These are phyloP conservation scores for Sarcophaga caerulescens DNA, from an alignment of 2,888 invertebrate genomes.

Conservation along the genomic window DNA sequence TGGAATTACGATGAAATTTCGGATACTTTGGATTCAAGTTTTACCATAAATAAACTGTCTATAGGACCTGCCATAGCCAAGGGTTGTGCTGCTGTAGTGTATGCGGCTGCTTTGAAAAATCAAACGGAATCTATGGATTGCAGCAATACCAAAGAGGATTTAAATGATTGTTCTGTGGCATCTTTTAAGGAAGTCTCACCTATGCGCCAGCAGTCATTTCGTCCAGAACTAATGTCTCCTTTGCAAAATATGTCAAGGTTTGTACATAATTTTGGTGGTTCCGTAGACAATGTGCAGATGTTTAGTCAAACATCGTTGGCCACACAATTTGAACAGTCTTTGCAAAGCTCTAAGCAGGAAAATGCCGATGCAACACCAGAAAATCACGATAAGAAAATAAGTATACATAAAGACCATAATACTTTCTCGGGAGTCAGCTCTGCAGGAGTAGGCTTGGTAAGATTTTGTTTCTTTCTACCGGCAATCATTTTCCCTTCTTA, in stretches of 20 bases:
- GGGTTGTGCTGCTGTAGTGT: conserved; percentile 91
- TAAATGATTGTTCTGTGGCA: conserved; percentile 6
- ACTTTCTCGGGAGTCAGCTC: conserved; percentile 65
- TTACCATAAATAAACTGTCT: conserved; percentile 84
- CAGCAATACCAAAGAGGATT: neutral
- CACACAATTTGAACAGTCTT: conserved; percentile 72
- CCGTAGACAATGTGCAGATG: conserved; percentile 78
- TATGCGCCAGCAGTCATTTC: conserved; percentile 68
- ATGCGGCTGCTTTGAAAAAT: conserved; percentile 84
- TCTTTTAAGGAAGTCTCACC: conserved; percentile 2
- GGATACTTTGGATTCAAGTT: conserved; percentile 80
- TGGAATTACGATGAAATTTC: conserved; percentile 78
- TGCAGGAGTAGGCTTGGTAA: conserved; percentile 70
- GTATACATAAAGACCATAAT: neutral
- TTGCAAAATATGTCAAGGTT: conserved; percentile 80
- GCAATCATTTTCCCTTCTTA: neutral
- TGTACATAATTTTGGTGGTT: conserved; percentile 80
- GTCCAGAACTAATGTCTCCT: conserved; percentile 78
- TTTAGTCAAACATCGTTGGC: conserved; percentile 76
- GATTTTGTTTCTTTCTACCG: neutral
- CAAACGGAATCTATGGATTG: conserved; percentile 17
- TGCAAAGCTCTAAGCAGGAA: conserved; percentile 26
- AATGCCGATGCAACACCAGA: neutral
- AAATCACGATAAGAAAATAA: conserved; percentile 21
- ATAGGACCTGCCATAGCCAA: conserved; percentile 89